A percentile compares a stretch with the other conserved stretches of the same genome.
Evolutionary conservation across 1,140 invertebrate species (phyloP).

Genomic region (Hydropsyche tenuis): DNA sequence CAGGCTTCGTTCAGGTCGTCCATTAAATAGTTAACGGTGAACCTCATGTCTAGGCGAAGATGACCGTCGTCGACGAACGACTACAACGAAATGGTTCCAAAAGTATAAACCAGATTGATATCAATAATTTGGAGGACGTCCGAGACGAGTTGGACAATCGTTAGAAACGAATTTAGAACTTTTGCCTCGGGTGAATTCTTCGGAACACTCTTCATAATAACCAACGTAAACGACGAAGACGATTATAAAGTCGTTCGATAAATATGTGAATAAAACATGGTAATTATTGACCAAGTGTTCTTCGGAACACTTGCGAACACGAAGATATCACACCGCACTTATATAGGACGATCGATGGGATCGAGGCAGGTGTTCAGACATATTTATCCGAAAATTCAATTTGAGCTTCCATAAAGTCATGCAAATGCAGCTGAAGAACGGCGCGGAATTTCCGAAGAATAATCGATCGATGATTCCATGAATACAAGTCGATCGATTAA

Average conservation of each 20-base stretch:
- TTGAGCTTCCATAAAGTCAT: too few relatives aligned
- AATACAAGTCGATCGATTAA: too few relatives aligned
- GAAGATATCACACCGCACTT: too few relatives aligned
- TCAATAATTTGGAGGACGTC: background rate
- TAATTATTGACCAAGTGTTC: background rate
- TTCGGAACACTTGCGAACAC: background rate
- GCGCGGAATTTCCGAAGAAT: background rate
- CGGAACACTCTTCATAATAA: background rate
- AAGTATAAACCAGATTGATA: background rate
- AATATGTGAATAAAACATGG: slow-evolving; percentile 6
- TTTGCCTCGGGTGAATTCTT: too few relatives aligned
- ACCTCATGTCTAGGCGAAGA: background rate
- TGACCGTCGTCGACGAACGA: background rate
- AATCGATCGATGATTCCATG: background rate
- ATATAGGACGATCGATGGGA: too few relatives aligned
- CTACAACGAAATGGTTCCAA: background rate
- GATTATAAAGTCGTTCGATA: slow-evolving; percentile 4
- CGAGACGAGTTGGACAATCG: too few relatives aligned
- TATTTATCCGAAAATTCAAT: too few relatives aligned
- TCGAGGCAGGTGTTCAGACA: too few relatives aligned
- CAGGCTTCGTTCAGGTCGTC: background rate
- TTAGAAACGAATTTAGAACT: too few relatives aligned
- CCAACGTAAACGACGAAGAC: background rate
- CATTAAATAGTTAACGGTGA: background rate
- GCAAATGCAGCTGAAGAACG: too few relatives aligned